Evolutionary conservation across 2,113 vertebrate genomes (phyloP).

Genomic region (Thinocorus orbignyianus): DNA sequence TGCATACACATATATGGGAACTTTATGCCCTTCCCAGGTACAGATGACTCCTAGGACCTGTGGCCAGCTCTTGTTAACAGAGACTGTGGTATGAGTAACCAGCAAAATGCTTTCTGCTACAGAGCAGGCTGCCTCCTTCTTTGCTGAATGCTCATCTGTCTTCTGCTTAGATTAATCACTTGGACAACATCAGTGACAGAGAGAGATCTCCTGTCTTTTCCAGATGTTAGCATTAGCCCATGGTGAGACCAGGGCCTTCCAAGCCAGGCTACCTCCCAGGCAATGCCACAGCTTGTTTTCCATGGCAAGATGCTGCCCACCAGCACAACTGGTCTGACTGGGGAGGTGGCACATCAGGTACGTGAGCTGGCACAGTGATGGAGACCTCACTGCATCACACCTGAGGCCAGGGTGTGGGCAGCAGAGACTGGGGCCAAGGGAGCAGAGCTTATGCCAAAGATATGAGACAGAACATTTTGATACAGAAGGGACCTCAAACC

Average conservation of each 20-base stretch:
- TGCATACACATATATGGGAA: background rate
- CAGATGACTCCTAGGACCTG: rapidly evolving
- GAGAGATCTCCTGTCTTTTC: background rate
- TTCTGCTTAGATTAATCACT: background rate
- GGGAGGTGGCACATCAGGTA: background rate
- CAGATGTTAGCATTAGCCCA: background rate
- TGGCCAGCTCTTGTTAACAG: background rate
- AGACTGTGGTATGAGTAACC: background rate
- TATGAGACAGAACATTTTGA: background rate
- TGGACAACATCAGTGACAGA: background rate
- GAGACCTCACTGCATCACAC: background rate
- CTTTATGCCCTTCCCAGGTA: background rate
- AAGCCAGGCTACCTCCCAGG: background rate
- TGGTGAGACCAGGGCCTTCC: background rate
- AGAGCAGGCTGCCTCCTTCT: background rate
- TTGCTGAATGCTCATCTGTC: background rate
- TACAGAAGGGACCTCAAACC: background rate
- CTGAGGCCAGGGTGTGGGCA: background rate
- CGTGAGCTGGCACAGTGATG: rapidly evolving
- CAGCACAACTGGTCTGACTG: rapidly evolving
- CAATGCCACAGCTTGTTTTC: background rate
- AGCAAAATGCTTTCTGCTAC: background rate
- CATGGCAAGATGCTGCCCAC: background rate
- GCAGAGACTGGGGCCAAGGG: background rate
- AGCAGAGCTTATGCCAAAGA: background rate